Conservation (phyloP, 2,888 invertebrate genomes). For the Blastobasis adustella region DNA sequence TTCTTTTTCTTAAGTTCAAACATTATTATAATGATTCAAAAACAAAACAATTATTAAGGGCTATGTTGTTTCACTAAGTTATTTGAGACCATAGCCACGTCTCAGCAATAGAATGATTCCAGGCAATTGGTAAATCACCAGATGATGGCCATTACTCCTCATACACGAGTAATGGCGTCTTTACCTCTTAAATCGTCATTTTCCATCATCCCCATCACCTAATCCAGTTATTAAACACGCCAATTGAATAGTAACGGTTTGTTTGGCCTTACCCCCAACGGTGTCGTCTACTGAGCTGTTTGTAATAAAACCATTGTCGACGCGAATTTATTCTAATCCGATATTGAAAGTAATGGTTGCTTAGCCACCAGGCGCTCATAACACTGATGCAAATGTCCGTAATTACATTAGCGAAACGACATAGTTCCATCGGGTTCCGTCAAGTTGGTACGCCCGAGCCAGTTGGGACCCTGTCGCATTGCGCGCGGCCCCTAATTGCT, state of each 20-base stretch:
- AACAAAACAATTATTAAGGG: too few relatives aligned
- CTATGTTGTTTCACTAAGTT: too few relatives aligned
- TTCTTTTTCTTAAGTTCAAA: too few relatives aligned
- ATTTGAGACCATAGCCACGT: too few relatives aligned
- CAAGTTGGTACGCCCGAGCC: conserved; percentile 40
- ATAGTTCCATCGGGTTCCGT: conserved; percentile 37
- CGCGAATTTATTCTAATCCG: conserved; percentile 36
- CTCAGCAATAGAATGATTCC: too few relatives aligned
- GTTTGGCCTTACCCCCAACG: not conserved
- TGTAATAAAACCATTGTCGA: not conserved
- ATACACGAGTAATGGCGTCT: not conserved
- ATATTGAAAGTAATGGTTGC: conserved; percentile 51
- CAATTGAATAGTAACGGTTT: not conserved
- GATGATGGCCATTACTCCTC: not conserved
- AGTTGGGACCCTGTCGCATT: conserved; percentile 43
- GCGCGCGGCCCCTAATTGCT: conserved; percentile 41
- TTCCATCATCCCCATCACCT: too few relatives aligned
- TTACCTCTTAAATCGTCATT: not conserved
- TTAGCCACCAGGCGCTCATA: conserved; percentile 47
- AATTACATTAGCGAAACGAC: conserved; percentile 41
- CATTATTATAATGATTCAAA: too few relatives aligned
- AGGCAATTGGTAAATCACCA: not conserved
- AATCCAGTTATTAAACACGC: too few relatives aligned
- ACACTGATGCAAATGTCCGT: conserved; percentile 57
- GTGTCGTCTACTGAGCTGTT: not conserved